A percentile compares a stretch with the other conserved stretches of the same genome.
Evolutionary conservation across 2,888 invertebrate species (phyloP).

Genomic region (Dromius quadrimaculatus): DNA sequence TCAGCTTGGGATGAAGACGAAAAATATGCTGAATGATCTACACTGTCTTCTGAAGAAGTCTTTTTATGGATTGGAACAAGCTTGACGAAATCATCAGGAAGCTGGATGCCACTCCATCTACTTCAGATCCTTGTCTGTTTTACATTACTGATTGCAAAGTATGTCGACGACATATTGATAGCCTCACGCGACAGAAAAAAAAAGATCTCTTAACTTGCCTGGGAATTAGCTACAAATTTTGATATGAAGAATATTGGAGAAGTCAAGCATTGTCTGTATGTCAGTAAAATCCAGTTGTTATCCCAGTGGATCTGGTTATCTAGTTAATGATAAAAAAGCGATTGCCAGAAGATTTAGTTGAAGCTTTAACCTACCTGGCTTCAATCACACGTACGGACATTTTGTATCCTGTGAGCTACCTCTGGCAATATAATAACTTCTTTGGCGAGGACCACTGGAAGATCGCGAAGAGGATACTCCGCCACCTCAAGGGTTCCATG

Average conservation of each 20-base stretch:
- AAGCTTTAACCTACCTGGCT: slow-evolving; percentile 47
- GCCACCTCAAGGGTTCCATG: not conserved
- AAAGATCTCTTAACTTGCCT: slow-evolving; percentile 49
- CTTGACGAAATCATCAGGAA: slow-evolving; percentile 51
- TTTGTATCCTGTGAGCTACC: slow-evolving; percentile 15
- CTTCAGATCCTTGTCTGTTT: slow-evolving; percentile 56
- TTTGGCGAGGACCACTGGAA: slow-evolving; percentile 10
- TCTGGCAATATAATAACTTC: slow-evolving; percentile 11
- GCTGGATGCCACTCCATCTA: slow-evolving; percentile 51
- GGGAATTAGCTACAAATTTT: slow-evolving; percentile 51
- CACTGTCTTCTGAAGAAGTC: slow-evolving; percentile 52
- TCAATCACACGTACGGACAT: slow-evolving; percentile 6
- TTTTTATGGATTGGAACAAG: slow-evolving; percentile 55
- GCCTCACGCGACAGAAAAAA: slow-evolving; percentile 49
- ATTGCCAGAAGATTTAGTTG: slow-evolving; percentile 49
- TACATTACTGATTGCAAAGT: slow-evolving; percentile 40
- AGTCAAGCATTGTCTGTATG: slow-evolving; percentile 55
- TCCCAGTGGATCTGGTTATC: slow-evolving; percentile 54
- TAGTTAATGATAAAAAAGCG: slow-evolving; percentile 42
- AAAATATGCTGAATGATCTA: slow-evolving; percentile 17
- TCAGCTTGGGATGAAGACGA: slow-evolving; percentile 24
- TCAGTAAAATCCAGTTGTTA: slow-evolving; percentile 57
- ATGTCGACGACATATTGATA: slow-evolving; percentile 55
- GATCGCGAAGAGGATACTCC: slow-evolving; percentile 3
- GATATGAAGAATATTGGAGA: slow-evolving; percentile 56